phyloP scores from a whole-genome alignment of 1,140 invertebrate species.

The Diabrotica undecimpunctata region DNA sequence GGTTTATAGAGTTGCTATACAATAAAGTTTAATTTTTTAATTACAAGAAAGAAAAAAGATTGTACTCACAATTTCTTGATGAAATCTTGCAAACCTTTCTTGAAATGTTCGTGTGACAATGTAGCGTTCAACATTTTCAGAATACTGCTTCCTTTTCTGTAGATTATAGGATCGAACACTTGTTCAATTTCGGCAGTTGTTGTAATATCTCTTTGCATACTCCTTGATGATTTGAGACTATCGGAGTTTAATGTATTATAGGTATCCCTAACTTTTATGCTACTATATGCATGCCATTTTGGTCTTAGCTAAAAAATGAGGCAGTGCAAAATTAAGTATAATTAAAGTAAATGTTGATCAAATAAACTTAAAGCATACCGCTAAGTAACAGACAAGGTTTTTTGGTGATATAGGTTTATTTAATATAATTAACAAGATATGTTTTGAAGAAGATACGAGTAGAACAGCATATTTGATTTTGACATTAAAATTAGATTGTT shows the following conservation, averaged over 20 bases:
- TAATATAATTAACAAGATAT: not conserved
- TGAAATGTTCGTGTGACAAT: slow-evolving; percentile 56
- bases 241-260: slow-evolving; percentile 37
- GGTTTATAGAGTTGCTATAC: too few relatives aligned
- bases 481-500: too few relatives aligned
- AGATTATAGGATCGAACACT: slow-evolving; percentile 35
- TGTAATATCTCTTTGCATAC: slow-evolving; percentile 35
- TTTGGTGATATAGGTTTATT: not conserved
- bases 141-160: slow-evolving; percentile 42
- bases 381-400: too few relatives aligned
- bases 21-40: too few relatives aligned
- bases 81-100: slow-evolving; percentile 53
- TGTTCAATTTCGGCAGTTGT: slow-evolving; percentile 39
- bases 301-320: slow-evolving; percentile 32
- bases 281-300: slow-evolving; percentile 36
- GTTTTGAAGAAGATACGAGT: not conserved
- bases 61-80: slow-evolving; percentile 49
- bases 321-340: not conserved
- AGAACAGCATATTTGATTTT: too few relatives aligned
- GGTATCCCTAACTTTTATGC: slow-evolving; percentile 34
- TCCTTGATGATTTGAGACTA: slow-evolving; percentile 37
- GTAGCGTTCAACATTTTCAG: slow-evolving; percentile 64
- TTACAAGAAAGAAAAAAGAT: not conserved
- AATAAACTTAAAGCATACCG: too few relatives aligned
- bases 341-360: too few relatives aligned